phyloP scores from a whole-genome alignment of 2,113 vertebrate species.

The Gambusia affinis region DNA sequence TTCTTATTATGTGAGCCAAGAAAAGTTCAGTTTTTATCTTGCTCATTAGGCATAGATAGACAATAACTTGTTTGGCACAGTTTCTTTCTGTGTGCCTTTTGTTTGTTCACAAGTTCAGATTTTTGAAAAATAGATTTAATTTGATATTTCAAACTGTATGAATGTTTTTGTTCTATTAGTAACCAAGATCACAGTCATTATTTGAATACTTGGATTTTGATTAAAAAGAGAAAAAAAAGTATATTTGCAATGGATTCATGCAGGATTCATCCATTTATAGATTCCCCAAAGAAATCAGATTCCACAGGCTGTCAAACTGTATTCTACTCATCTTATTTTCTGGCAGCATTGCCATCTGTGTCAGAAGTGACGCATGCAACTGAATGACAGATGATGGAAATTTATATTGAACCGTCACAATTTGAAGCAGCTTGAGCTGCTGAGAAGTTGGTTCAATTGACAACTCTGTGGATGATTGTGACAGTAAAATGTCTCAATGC shows the following conservation, averaged over 20 bases:
- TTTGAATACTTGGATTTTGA: neutral
- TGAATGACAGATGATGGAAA: slow-evolving; percentile 40
- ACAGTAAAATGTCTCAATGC: slow-evolving; percentile 9
- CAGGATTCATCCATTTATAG: slow-evolving; percentile 6
- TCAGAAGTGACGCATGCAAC: slow-evolving; percentile 36
- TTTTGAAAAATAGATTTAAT: neutral
- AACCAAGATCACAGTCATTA: neutral
- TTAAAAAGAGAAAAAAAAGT: neutral
- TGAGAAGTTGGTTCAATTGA: slow-evolving; percentile 3
- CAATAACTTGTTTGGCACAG: slow-evolving; percentile 4
- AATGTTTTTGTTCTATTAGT: neutral
- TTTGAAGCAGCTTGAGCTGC: slow-evolving; percentile 22
- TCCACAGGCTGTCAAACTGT: slow-evolving; percentile 22
- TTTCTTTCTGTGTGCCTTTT: slow-evolving; percentile 20
- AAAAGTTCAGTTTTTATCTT: slow-evolving; percentile 16
- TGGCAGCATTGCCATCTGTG: slow-evolving; percentile 44
- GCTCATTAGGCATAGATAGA: neutral
- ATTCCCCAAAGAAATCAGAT: slow-evolving; percentile 29
- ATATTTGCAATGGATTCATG: neutral
- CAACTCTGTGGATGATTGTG: slow-evolving; percentile 18
- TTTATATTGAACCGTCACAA: slow-evolving; percentile 35
- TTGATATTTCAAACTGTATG: neutral
- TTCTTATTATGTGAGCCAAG: slow-evolving; percentile 5
- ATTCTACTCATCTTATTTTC: slow-evolving; percentile 27
- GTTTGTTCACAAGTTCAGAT: neutral